Percentiles rank a stretch among this genome's conserved stretches.
phyloP scores from a whole-genome alignment of 2,888 invertebrate genomes.

The Lasioglossum villosulum region DNA sequence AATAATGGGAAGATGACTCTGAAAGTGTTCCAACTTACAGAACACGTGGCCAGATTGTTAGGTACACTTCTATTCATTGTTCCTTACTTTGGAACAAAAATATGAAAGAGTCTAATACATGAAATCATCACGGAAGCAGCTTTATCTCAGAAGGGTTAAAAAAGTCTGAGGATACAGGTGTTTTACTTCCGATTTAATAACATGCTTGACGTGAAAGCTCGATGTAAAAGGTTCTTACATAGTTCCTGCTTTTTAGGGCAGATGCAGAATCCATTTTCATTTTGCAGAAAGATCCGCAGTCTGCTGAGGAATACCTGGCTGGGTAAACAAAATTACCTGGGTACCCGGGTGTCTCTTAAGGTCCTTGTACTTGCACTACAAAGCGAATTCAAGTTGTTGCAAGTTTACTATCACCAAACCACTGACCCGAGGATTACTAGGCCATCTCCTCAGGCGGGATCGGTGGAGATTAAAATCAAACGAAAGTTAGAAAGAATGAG shows the following conservation, averaged over 20 bases:
- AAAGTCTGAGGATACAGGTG: too few relatives aligned
- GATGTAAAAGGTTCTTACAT: too few relatives aligned
- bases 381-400: slow-evolving; percentile 1
- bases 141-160: neutral
- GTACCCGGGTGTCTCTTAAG: neutral
- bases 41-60: neutral
- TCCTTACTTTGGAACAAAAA: neutral
- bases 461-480: neutral
- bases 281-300: neutral
- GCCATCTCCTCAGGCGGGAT: neutral
- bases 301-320: neutral
- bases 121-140: too few relatives aligned
- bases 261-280: neutral
- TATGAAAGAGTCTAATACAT: too few relatives aligned
- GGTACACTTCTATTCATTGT: neutral
- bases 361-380: neutral
- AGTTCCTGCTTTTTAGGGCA: neutral
- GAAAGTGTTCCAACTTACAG: neutral
- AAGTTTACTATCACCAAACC: neutral
- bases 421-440: neutral
- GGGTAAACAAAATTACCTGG: neutral
- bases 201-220: too few relatives aligned
- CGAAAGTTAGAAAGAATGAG: neutral
- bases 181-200: too few relatives aligned
- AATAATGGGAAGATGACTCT: neutral